Evolutionary conservation across 2,797 vertebrate species (phyloP).

Genomic region (Acanthopagrus latus): DNA sequence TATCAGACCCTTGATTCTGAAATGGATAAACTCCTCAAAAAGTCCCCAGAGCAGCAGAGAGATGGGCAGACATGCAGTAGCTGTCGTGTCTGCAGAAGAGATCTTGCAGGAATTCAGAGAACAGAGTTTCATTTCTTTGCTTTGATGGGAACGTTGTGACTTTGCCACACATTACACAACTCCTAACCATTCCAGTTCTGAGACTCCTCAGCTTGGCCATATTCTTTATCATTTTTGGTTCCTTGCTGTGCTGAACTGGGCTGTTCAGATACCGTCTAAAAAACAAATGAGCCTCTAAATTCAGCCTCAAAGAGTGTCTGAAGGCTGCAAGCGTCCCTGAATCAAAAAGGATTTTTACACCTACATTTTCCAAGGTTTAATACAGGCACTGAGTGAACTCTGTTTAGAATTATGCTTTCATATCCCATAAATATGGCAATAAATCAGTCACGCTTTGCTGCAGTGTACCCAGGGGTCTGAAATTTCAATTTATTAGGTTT

Average conservation of each 20-base stretch:
- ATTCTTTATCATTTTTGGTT: not conserved
- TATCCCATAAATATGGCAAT: slow-evolving; percentile 55
- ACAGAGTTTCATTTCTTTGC: not conserved
- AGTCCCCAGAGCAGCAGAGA: too few species aligned
- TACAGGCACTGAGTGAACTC: slow-evolving; percentile 2
- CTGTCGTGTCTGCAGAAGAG: too few species aligned
- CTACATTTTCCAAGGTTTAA: not conserved
- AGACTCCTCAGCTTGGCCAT: not conserved
- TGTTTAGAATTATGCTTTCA: slow-evolving; percentile 37
- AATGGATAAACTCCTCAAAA: too few species aligned
- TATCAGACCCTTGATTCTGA: too few species aligned
- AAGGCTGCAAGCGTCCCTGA: not conserved
- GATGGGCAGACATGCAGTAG: too few species aligned
- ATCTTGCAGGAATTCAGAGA: not conserved
- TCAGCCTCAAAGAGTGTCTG: slow-evolving; percentile 2
- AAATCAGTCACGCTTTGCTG: slow-evolving; percentile 52
- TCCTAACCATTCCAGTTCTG: not conserved
- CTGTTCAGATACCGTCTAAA: not conserved
- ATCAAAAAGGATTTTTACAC: slow-evolving; percentile 18
- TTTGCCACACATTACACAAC: not conserved
- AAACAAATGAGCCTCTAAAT: not conserved
- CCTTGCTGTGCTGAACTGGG: not conserved
- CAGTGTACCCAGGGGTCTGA: slow-evolving; percentile 36
- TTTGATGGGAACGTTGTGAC: not conserved
- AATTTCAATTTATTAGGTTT: slow-evolving; percentile 62